These are phyloP conservation scores for Apostichopus parvimensis DNA, from an alignment of 35 echinoderm and acorn worm species.

Conservation along the genomic window DNA sequence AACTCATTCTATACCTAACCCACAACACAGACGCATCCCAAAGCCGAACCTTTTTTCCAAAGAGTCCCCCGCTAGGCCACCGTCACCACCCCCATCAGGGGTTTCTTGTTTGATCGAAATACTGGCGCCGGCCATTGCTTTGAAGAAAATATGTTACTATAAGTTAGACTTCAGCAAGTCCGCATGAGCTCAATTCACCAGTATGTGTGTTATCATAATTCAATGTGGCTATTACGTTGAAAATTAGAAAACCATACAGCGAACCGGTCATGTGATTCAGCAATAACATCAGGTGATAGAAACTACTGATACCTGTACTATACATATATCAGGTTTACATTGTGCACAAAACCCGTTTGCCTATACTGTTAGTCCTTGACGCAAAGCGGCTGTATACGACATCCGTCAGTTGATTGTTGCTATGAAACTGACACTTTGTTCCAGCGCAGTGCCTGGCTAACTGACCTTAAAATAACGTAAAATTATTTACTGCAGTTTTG, in stretches of 20 bases:
- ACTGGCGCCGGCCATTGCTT: neutral
- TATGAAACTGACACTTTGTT: neutral
- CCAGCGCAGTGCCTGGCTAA: too few relatives aligned
- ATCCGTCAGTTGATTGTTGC: constrained; percentile 1
- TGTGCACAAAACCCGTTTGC: too few relatives aligned
- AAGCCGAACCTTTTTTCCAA: constrained; percentile 6
- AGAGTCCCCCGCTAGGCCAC: neutral
- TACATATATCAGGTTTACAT: too few relatives aligned
- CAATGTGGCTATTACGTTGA: too few relatives aligned
- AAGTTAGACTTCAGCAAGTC: too few relatives aligned
- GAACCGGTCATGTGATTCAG: neutral
- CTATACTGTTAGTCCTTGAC: too few relatives aligned
- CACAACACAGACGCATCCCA: too few relatives aligned
- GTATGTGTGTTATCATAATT: too few relatives aligned
- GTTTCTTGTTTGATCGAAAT: constrained; percentile 4
- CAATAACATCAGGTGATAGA: neutral
- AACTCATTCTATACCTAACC: neutral
- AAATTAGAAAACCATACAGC: neutral
- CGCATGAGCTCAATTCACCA: too few relatives aligned
- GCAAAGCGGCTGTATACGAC: neutral
- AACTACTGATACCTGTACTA: neutral
- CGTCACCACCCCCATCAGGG: constrained; percentile 2
- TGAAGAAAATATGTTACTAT: neutral
- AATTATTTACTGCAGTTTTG: too few relatives aligned
- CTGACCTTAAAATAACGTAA: too few relatives aligned